These are phyloP conservation scores for Hyperoplus lanceolatus DNA, from an alignment of 2,797 vertebrate genomes.

Conservation along the genomic window DNA sequence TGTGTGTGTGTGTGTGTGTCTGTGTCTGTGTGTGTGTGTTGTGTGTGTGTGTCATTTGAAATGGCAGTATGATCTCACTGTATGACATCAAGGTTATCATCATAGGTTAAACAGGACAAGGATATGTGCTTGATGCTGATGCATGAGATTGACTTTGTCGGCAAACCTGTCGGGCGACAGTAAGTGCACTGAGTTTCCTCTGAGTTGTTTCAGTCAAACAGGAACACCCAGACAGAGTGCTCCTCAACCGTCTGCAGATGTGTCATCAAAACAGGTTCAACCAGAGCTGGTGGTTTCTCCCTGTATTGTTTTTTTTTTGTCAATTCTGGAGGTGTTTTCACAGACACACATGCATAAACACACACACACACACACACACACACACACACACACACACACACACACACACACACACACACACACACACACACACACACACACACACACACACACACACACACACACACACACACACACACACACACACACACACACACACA, in stretches of 20 bases:
- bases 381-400: background rate
- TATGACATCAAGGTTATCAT: too few relatives aligned
- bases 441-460: too few relatives aligned
- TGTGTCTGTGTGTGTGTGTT: too few relatives aligned
- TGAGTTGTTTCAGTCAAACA: background rate
- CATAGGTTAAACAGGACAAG: background rate
- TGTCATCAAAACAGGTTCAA: slow-evolving; percentile 50
- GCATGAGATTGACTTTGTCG: background rate
- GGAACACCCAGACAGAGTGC: background rate
- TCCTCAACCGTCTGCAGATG: background rate
- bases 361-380: slow-evolving; percentile 1
- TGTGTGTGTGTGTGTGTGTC: too few relatives aligned
- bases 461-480: background rate
- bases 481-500: slow-evolving; percentile 10
- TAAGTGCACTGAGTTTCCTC: background rate
- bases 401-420: background rate
- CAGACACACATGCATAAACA: slow-evolving; percentile 2
- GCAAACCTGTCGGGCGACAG: slow-evolving; percentile 3
- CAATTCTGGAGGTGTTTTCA: too few relatives aligned
- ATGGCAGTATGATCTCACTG: too few relatives aligned
- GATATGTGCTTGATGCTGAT: background rate
- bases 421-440: slow-evolving; percentile 5
- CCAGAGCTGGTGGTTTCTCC: slow-evolving; percentile 30
- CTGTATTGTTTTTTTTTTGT: slow-evolving; percentile 33
- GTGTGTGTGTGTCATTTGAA: too few relatives aligned